These are phyloP conservation scores for Amblyopsis hoosieri DNA, from an alignment of 2,797 vertebrate genomes.

Conservation along the genomic window DNA sequence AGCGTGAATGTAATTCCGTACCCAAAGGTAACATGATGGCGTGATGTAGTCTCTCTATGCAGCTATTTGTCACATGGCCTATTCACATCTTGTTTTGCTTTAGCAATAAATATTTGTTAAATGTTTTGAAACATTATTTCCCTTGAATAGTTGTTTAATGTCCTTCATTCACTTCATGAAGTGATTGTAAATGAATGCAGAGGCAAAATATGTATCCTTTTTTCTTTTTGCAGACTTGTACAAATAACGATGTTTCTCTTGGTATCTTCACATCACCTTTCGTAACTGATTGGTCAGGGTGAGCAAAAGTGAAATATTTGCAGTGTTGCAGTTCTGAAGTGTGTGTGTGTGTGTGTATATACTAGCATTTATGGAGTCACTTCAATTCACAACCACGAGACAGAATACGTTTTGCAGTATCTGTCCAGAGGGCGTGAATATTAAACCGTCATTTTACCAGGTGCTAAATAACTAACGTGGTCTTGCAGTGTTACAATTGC, in stretches of 20 bases:
- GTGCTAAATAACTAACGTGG: constrained; percentile 61
- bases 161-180: constrained; percentile 21
- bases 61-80: constrained; percentile 14
- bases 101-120: no score
- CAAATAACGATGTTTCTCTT: constrained; percentile 35
- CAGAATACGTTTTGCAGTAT: constrained; percentile 41
- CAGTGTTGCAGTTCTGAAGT: constrained; percentile 30
- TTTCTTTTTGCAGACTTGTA: constrained; percentile 60
- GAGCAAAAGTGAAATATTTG: constrained; percentile 38
- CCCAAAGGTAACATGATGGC: constrained; percentile 4
- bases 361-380: constrained; percentile 17
- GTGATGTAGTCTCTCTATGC: constrained; percentile 2
- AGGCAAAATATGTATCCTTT: constrained; percentile 53
- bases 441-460: constrained; percentile 48
- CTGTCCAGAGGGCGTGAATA: constrained; percentile 52
- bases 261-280: constrained; percentile 47
- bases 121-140: constrained; percentile 27
- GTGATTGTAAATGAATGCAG: constrained; percentile 44
- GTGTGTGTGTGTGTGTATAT: constrained; percentile 1
- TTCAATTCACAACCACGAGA: constrained; percentile 29
- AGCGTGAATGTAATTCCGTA: constrained; percentile 25
- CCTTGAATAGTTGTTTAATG: constrained; percentile 12
- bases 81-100: constrained; percentile 16
- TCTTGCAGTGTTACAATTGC: constrained; percentile 51
- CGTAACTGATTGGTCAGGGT: constrained; percentile 52